Base-by-base conservation (phyloP, 2,113 vertebrate species). In the Takifugu flavidus region DNA sequence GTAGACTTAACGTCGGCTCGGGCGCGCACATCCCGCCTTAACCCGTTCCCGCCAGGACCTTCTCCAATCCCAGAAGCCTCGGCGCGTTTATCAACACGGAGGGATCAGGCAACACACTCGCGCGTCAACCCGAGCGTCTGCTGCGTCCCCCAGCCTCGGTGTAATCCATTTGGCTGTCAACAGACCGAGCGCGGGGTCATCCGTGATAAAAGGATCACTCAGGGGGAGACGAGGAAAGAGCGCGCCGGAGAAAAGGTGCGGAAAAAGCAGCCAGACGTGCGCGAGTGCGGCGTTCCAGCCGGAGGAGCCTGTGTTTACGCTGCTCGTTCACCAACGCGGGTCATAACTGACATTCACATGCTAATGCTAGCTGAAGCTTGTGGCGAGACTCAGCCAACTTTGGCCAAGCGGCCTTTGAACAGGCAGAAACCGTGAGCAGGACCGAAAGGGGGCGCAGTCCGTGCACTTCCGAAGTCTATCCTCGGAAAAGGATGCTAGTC, bases 141-240 rank as follows among this genome's bases (percentile, higher is more conserved):
- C 29, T 77, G 79, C 77, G 78, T 70, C 83, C 56, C 2, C 2
- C 45, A 59, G 78, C 73, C 73, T 56, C 15, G 69, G 72, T 84
- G 81, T 89, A 89, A 90, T 90, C 88, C 88, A 79, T 83, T 69
- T 72, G 83, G 80, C 77, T 73, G 87, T 82, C 72, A 79, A 84
- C 84, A 86, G 79, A 85, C 83, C 77, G 68, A 54, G 83, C 47
- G 63, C 67, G 68, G 83, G 87, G 84, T 86, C 80, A 83, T 76
- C 72, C 69, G 72, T 64, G 84, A 89, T 90, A 88, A 88, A 85
- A 52, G 82, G 79, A 81, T 85, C 71, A 70, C 77, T 74, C 75
- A 74, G 82, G 74, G 72, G 67, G 75, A 81, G 82, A 81, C 53
- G 65, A 53, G 66, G 70, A 67, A 72, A 56, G 56, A 65, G 50